These are phyloP conservation scores for Podiceps cristatus DNA, from an alignment of 2,113 vertebrate genomes.

Conservation along the genomic window DNA sequence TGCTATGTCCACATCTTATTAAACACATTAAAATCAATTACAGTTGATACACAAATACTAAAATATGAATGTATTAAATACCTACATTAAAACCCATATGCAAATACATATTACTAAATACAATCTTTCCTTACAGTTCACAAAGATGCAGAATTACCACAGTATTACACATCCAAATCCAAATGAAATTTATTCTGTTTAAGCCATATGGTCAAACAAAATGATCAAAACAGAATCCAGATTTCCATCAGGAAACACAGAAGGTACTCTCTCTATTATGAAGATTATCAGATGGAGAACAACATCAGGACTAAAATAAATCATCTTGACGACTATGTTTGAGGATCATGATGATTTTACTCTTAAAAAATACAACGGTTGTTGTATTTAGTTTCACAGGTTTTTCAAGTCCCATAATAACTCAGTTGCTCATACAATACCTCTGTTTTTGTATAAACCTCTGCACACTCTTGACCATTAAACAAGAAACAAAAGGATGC, in stretches of 20 bases:
- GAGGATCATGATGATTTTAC: not conserved
- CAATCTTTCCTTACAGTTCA: not conserved
- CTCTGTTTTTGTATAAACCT: not conserved
- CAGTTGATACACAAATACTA: not conserved
- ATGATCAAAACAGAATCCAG: not conserved
- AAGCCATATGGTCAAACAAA: not conserved
- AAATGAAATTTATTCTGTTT: not conserved
- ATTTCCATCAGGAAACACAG: not conserved
- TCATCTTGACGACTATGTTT: not conserved
- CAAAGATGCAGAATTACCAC: not conserved
- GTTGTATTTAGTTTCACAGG: not conserved
- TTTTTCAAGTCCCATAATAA: not conserved
- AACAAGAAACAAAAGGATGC: not conserved
- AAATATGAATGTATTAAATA: not conserved
- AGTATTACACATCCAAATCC: not conserved
- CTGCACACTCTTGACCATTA: not conserved
- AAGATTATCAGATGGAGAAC: not conserved
- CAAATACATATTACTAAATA: not conserved
- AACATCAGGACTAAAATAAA: not conserved
- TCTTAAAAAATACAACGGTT: not conserved
- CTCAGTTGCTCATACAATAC: not conserved
- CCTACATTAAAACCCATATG: not conserved
- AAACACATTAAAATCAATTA: not conserved
- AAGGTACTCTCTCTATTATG: not conserved
- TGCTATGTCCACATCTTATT: not conserved